These are phyloP conservation scores for Oreochromis spilurus DNA, from an alignment of 2,113 vertebrate genomes.

Conservation along the genomic window DNA sequence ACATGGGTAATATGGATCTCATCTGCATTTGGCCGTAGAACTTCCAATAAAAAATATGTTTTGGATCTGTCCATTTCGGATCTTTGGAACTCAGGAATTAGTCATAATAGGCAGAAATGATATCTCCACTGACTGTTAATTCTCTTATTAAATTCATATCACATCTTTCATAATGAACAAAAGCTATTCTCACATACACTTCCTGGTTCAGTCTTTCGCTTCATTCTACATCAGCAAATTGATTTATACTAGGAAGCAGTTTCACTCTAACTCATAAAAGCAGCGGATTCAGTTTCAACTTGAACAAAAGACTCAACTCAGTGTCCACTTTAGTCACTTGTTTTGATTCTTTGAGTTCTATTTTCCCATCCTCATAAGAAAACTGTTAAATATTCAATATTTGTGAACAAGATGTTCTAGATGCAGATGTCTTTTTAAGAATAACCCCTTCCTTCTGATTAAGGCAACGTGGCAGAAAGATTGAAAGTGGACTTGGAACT, in stretches of 20 bases:
- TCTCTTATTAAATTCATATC: neutral
- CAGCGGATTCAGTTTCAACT: neutral
- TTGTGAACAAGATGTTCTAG: neutral
- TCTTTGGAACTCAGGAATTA: neutral
- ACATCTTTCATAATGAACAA: neutral
- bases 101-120: neutral
- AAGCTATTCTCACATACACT: neutral
- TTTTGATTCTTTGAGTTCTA: neutral
- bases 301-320: neutral
- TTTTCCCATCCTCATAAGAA: neutral
- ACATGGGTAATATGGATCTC: neutral
- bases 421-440: neutral
- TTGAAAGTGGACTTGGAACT: neutral
- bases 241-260: neutral
- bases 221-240: neutral
- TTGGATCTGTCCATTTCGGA: neutral
- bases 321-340: neutral
- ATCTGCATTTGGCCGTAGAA: neutral
- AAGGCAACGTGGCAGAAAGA: neutral
- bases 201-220: neutral
- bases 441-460: neutral
- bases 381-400: neutral
- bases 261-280: neutral
- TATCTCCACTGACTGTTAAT: neutral
- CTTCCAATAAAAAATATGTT: neutral